Evolutionary conservation across 1,140 invertebrate genomes (phyloP).

Genomic region (Harpegnathos saltator): DNA sequence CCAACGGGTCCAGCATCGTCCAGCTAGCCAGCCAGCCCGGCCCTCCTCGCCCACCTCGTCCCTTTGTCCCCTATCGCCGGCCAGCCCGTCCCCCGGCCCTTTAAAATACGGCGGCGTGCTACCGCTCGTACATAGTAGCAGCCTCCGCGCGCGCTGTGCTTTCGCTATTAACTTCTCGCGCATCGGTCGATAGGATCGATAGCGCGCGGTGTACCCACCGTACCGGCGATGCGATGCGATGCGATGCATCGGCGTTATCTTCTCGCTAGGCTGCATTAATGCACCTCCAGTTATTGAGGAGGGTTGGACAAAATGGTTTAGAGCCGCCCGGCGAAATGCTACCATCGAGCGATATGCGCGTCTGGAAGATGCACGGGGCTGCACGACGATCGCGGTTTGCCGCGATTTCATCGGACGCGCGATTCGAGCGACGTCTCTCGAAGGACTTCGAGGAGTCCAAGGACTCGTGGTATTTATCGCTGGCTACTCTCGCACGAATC

Average conservation of each 20-base stretch:
- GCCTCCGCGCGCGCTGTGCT: slow-evolving; percentile 37
- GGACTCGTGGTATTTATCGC: no score
- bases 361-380: slow-evolving; percentile 45
- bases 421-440: no score
- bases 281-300: slow-evolving; percentile 81
- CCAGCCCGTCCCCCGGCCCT: slow-evolving; percentile 29
- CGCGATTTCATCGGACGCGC: slow-evolving; percentile 15
- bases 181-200: slow-evolving; percentile 74
- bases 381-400: slow-evolving; percentile 38
- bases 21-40: no score
- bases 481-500: no score
- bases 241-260: slow-evolving; percentile 78
- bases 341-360: slow-evolving; percentile 44
- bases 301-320: slow-evolving; percentile 78
- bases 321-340: slow-evolving; percentile 68
- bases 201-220: slow-evolving; percentile 46
- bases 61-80: slow-evolving; percentile 60
- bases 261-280: slow-evolving; percentile 82
- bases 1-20: no score
- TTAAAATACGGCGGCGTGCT: slow-evolving; percentile 67
- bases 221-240: slow-evolving; percentile 66
- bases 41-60: not conserved
- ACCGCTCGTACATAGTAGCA: not conserved
- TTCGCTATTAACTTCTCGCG: slow-evolving; percentile 73
- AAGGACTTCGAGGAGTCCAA: no score